Evolutionary conservation across 2,888 invertebrate genomes (phyloP), one percentile per base, ranked within the genome.

Genomic region (Noctuana brunneofusca): DNA sequence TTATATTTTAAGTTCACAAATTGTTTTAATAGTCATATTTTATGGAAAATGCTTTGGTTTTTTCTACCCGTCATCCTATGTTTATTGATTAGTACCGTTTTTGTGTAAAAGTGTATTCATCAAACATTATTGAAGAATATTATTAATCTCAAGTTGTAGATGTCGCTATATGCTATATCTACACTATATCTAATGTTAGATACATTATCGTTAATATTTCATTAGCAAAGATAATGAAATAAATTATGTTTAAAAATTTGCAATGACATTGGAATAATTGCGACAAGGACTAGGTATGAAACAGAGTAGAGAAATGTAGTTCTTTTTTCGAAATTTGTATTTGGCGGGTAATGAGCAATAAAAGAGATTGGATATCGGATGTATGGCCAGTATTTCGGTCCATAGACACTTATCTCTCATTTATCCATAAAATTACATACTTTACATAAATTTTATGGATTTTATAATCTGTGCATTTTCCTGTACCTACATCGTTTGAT

Each of bases 1-100:
- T 56, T 50, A 56, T 50, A 38, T 56, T n/a, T 49, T 62, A 62
- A 41, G 62, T 49, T 62, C 62, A 62, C 55, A 55, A 62, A 53
- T 32, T 32, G 35, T 49, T 35, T 43, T 54, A 62, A 62, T 48
- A 55, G 60, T 62, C 48, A 62, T 54, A 60, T 49, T 41, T 46
- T 55, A 49, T 48, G 27, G 18, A 38, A 43, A 41, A 49, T 55
- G 49, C 53, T 48, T 43, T 50, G 32, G 12, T 22, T 30, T 16
- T 9, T 30, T 41, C 56, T 56, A 43, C 41, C 50, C 41, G 56
- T 41, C 55, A 56, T 49, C 55, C 18, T 49, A n/a, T 50, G 56
- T 62, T 49, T 62, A 62, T 56, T 49, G 27, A 9, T 43, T 62
- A 48, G 50, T 48, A 6, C 22, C 5, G 0, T 41, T 41, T 35